Conservation (phyloP, 2,888 invertebrate species). For the Mycalesis mineus region DNA sequence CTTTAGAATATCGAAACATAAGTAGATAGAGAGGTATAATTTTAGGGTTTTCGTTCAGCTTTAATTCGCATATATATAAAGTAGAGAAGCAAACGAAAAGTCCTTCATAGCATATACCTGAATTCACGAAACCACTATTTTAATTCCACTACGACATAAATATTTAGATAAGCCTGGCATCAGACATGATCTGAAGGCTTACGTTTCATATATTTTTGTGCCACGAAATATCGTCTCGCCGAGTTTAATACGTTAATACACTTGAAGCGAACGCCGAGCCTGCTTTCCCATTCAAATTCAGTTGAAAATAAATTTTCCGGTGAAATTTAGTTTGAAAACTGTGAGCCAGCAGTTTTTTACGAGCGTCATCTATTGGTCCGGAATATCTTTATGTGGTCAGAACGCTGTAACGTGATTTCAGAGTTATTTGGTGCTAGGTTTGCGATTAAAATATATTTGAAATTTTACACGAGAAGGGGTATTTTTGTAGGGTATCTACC, state of each 20-base stretch:
- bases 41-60: too few species aligned
- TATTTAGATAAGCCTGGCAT: background rate
- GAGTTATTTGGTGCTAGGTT: background rate
- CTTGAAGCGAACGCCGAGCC: slow-evolving; percentile 19
- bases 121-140: too few species aligned
- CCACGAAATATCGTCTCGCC: slow-evolving; percentile 3
- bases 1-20: too few species aligned
- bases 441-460: background rate
- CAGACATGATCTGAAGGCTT: background rate
- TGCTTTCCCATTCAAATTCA: slow-evolving; percentile 34
- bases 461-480: too few species aligned
- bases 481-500: background rate
- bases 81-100: too few species aligned
- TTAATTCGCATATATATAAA: too few species aligned
- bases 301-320: slow-evolving; percentile 33
- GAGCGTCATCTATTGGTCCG: slow-evolving; percentile 1
- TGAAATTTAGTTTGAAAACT: slow-evolving; percentile 32
- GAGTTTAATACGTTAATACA: slow-evolving; percentile 30
- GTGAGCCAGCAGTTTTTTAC: slow-evolving; percentile 18
- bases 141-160: too few species aligned
- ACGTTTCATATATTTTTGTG: background rate
- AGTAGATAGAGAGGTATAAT: too few species aligned
- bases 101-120: too few species aligned
- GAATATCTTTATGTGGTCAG: slow-evolving; percentile 12
- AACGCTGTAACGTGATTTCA: background rate